Evolutionary conservation across 2,888 invertebrate genomes (phyloP), one percentile per base, ranked within the genome.

Genomic region (Teinopalpus imperialis): DNA sequence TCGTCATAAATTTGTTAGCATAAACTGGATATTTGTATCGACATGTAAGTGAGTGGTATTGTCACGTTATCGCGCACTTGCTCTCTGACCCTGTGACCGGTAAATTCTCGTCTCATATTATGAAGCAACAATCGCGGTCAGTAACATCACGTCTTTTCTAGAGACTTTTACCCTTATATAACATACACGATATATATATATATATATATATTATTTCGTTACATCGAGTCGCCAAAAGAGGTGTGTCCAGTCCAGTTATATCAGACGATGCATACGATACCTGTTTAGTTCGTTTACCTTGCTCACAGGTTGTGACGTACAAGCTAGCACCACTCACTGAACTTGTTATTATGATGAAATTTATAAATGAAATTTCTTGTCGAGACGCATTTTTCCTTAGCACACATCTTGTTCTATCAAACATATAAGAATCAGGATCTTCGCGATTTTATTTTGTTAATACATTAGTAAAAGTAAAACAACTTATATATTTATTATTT

Each of bases 101-200:
- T 73, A 70, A 76, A 76, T 77, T 76, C 80, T 81, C 64, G 78
- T 63, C 66, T 69, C 65, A 54, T 75, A 76, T 31, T 77, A 77
- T 81, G 77, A 77, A 69, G 79, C 77, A 82, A 82, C 71, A 72
- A 61, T 61, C 69, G 66, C 59, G 73, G 75, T 78, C 74, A 71
- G 57, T 80, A 66, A 74, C 85, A 77, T 83, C 81, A 83, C 47
- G 27, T 35, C 12, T 45, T 51, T 54, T 55, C 50, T 51, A 43
- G 41, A 51, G 31, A 21, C 21, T 40, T 41, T 34, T 37, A 36
- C 41, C 36, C 23, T 31, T 7, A 2, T 7, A 23, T 3, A 2
- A 12, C n/a, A n/a, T n/a, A n/a, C n/a, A n/a, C n/a, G n/a, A n/a
- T n/a, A n/a, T n/a, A n/a, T n/a, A n/a, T n/a, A n/a, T n/a, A n/a